These are phyloP conservation scores for Diplosoma virens DNA, from an alignment of 23 tunicate genomes.

Conservation along the genomic window DNA sequence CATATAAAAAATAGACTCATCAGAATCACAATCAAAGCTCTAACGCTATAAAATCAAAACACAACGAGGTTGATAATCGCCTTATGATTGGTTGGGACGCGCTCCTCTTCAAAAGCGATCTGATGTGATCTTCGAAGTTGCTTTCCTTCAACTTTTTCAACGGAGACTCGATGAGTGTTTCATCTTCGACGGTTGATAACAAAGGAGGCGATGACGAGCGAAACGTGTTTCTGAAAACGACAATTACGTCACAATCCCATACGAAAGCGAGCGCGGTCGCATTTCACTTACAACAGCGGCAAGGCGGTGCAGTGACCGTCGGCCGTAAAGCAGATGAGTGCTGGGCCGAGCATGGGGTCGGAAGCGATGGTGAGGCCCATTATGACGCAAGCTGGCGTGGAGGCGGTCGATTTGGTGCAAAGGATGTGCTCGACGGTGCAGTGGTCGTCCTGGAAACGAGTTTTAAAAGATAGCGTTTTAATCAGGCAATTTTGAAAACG, in stretches of 20 bases:
- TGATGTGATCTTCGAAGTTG: constrained; percentile 35
- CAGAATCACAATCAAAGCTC: no score
- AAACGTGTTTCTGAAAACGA: constrained; percentile 36
- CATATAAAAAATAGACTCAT: no score
- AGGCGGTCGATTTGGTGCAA: constrained; percentile 74
- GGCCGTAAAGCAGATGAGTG: constrained; percentile 65
- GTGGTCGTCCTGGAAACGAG: constrained; percentile 61
- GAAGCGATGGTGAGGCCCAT: constrained; percentile 68
- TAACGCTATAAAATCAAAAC: no score
- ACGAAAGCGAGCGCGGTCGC: no score
- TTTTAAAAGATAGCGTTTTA: background rate
- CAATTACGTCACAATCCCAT: background rate
- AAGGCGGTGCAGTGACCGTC: constrained; percentile 76
- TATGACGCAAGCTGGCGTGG: constrained; percentile 39
- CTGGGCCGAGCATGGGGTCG: constrained; percentile 70
- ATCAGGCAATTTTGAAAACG: no score
- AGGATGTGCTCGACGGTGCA: constrained; percentile 81
- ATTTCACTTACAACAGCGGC: constrained; percentile 75
- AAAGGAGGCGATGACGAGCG: constrained; percentile 17
- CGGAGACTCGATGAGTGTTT: constrained; percentile 23
- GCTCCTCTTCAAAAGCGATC: constrained; percentile 33
- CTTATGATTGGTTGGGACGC: constrained; percentile 60
- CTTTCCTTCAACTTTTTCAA: constrained; percentile 14
- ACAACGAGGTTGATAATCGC: constrained; percentile 8
- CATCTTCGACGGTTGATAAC: constrained; percentile 11